These are phyloP conservation scores for Dendronephthya gigantea DNA, from an alignment of 64 coral and sea anemone genomes.

Conservation along the genomic window DNA sequence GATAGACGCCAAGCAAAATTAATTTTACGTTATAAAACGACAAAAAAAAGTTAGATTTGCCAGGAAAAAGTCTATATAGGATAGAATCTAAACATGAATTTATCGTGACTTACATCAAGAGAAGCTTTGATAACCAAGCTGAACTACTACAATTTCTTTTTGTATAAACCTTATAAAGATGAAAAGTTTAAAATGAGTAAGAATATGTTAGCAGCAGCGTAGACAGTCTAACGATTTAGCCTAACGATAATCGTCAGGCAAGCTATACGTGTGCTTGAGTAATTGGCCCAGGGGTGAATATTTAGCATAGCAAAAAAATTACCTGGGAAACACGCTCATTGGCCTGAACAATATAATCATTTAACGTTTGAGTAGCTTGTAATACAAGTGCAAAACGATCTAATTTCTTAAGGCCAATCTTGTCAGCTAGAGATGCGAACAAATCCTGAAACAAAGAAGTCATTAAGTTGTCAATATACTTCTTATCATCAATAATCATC, in stretches of 20 bases:
- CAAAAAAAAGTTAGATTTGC: too few relatives aligned
- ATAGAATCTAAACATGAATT: not conserved
- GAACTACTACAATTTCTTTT: slow-evolving; percentile 78
- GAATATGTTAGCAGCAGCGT: too few relatives aligned
- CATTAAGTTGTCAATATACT: too few relatives aligned
- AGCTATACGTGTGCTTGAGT: too few relatives aligned
- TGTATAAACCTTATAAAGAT: slow-evolving; percentile 54
- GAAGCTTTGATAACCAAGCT: slow-evolving; percentile 73
- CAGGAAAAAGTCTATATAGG: not conserved
- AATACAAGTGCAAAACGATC: slow-evolving; percentile 1
- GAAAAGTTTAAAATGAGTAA: too few relatives aligned
- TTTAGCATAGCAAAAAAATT: too few relatives aligned
- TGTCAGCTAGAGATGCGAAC: not conserved
- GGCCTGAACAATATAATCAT: not conserved
- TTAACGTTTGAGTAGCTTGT: not conserved
- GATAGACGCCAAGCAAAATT: not conserved
- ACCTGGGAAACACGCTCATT: slow-evolving; percentile 2
- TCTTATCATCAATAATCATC: too few relatives aligned
- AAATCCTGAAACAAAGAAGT: not conserved
- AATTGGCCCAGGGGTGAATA: too few relatives aligned
- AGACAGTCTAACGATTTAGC: too few relatives aligned
- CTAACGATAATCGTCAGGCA: too few relatives aligned
- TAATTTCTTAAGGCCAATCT: not conserved
- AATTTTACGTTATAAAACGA: too few relatives aligned
- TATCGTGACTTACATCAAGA: slow-evolving; percentile 41